A percentile compares a stretch with the other conserved stretches of the same genome.
phyloP scores from a whole-genome alignment of 2,888 invertebrate genomes.

The Agrotis clavis region DNA sequence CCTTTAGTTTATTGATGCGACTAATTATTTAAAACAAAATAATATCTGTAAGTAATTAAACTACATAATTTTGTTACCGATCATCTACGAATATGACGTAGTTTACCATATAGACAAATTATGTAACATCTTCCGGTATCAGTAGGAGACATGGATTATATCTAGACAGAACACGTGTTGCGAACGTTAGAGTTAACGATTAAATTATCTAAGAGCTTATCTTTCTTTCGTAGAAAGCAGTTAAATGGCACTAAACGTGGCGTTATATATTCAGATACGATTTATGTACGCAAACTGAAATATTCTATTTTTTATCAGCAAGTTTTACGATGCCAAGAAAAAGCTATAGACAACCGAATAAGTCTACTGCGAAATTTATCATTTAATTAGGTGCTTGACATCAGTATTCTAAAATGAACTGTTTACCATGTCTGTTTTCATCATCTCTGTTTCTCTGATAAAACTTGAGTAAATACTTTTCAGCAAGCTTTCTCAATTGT shows the following conservation, averaged over 20 bases:
- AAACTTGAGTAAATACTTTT: not conserved
- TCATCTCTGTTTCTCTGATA: not conserved
- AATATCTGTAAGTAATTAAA: too few species aligned
- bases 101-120: not conserved
- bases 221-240: slow-evolving; percentile 39
- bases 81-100: not conserved
- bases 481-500: not conserved
- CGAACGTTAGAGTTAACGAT: slow-evolving; percentile 37
- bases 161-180: slow-evolving; percentile 24
- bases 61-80: not conserved
- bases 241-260: slow-evolving; percentile 24
- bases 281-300: slow-evolving; percentile 6
- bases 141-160: slow-evolving; percentile 4
- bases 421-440: too few species aligned
- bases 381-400: too few species aligned
- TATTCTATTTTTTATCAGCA: not conserved
- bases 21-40: not conserved
- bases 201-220: slow-evolving; percentile 41
- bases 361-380: too few species aligned
- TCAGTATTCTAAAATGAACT: not conserved
- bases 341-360: not conserved
- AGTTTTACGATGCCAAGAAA: slow-evolving; percentile 18
- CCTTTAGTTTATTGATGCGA: too few species aligned
- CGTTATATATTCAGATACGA: slow-evolving; percentile 14
- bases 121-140: not conserved